Evolutionary conservation across 2,797 vertebrate species (phyloP), one percentile per base, ranked within the genome.

Genomic region (Sebastes nivosus): DNA sequence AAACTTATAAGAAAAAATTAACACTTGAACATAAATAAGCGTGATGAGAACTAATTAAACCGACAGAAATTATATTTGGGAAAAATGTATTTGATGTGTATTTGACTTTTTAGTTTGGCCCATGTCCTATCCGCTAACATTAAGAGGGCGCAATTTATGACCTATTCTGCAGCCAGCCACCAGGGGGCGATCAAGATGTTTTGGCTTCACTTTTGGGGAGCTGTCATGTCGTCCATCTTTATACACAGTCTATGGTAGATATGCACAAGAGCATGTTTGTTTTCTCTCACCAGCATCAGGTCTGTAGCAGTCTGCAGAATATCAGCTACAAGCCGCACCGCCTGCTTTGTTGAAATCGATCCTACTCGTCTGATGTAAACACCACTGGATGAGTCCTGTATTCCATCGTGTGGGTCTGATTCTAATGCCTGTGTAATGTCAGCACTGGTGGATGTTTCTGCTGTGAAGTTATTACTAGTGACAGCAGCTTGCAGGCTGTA

Each of bases 231-330:
- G 6, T 46, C 42, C 42, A 46, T 46, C 0, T 46, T 46, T 18
- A 46, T 46, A 46, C 0, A 46, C 16, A 46, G 16, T 46, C 42
- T 46, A 46, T 46, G 42, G 42, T 16, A 42, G 38, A 42, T 42
- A 42, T 42, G 38, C 14, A 61, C 11, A 24, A 16, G 14, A 67
- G 58, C 4, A 6, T 16, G 16, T 67, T 18, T 54, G 59, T 74
- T 54, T 76, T 67, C 12, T 86, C 96, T 94, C 86, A 97, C 97
- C 93, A 96, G 88, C 69, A 96, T 81, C 24, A 95, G 58, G 7
- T 95, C 87, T 29, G 93, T 88, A 10, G 95, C 90, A 13, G 77
- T 75, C 71, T 85, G 90, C 25, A 96, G 76, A 77, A 93, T 89
- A 70, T 95, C 91, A 13, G 84, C 74, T 1, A 87, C 87, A 5